Evolutionary conservation across 2,113 vertebrate genomes (phyloP).

Genomic region (Australoheros scitulus): DNA sequence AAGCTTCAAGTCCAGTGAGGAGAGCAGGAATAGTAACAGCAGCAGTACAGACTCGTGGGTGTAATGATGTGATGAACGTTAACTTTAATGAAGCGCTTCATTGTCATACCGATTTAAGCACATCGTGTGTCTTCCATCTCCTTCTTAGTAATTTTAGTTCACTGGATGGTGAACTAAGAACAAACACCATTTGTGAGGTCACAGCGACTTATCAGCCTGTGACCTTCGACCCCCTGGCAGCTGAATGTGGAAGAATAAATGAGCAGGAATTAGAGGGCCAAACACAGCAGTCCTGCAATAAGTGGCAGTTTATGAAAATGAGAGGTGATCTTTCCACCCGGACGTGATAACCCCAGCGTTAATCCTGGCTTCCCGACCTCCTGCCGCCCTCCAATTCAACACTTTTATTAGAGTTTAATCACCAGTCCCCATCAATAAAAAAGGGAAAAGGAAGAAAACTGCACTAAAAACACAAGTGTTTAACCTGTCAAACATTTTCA

Average conservation of each 20-base stretch:
- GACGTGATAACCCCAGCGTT: constrained; percentile 30
- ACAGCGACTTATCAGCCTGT: constrained; percentile 29
- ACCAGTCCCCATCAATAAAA: neutral
- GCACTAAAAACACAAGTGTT: neutral
- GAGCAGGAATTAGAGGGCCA: constrained; percentile 26
- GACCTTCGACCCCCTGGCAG: constrained; percentile 28
- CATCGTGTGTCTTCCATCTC: neutral
- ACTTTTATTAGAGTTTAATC: constrained; percentile 54
- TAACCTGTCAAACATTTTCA: neutral
- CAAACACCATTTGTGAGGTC: constrained; percentile 18
- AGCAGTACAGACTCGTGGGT: neutral
- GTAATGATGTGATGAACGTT: neutral
- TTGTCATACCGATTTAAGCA: neutral
- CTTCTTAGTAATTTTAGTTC: neutral
- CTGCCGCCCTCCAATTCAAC: constrained; percentile 9
- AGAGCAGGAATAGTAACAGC: neutral
- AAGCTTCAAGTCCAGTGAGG: neutral
- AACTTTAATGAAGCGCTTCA: constrained; percentile 16
- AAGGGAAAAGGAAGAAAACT: neutral
- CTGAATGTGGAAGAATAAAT: constrained; percentile 38
- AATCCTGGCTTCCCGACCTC: constrained; percentile 32
- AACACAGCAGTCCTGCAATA: constrained; percentile 9
- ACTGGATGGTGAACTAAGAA: constrained; percentile 1
- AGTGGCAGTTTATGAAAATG: constrained; percentile 60
- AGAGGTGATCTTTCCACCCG: constrained; percentile 45